A percentile compares a stretch with the other conserved stretches of the same genome.
phyloP scores from a whole-genome alignment of 2,888 invertebrate genomes.

The Ormyrus thymus region DNA sequence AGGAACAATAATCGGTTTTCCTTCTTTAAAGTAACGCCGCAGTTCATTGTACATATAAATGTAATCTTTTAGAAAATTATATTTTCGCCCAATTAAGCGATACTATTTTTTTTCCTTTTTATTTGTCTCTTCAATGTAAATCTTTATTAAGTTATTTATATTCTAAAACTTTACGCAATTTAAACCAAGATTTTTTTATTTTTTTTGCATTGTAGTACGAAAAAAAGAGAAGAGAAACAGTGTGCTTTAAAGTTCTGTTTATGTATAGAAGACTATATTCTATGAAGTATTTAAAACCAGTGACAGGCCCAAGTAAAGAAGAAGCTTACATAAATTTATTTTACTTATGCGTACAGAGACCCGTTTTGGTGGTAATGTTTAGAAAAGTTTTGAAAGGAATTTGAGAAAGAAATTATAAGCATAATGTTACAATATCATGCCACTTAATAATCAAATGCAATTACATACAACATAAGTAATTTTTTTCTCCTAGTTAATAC shows the following conservation, averaged over 20 bases:
- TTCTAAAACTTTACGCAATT: conserved; percentile 22
- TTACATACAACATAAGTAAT: conserved; percentile 23
- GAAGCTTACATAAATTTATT: conserved; percentile 41
- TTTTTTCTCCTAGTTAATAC: neutral
- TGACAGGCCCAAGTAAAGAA: conserved; percentile 43
- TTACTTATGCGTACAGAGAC: conserved; percentile 24
- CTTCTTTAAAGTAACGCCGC: conserved; percentile 26
- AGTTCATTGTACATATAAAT: conserved; percentile 50
- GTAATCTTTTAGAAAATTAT: conserved; percentile 37
- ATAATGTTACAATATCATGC: conserved; percentile 34
- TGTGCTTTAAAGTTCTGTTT: conserved; percentile 31
- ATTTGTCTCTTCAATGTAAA: conserved; percentile 14
- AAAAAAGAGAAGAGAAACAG: conserved; percentile 17
- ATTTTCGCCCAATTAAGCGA: conserved; percentile 25
- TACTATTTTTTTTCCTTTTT: conserved; percentile 11
- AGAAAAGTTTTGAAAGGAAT: conserved; percentile 10
- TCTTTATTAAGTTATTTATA: conserved; percentile 53
- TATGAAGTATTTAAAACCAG: conserved; percentile 51
- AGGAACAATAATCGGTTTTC: conserved; percentile 27
- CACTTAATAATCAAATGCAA: conserved; percentile 41
- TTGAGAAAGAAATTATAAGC: conserved; percentile 16
- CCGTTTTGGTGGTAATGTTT: conserved; percentile 15
- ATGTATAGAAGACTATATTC: conserved; percentile 30
- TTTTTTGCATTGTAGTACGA: conserved; percentile 44
- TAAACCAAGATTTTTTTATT: conserved; percentile 47